These are phyloP conservation scores for Phyllotreta cruciferae DNA, from an alignment of 2,888 invertebrate species.

Conservation along the genomic window DNA sequence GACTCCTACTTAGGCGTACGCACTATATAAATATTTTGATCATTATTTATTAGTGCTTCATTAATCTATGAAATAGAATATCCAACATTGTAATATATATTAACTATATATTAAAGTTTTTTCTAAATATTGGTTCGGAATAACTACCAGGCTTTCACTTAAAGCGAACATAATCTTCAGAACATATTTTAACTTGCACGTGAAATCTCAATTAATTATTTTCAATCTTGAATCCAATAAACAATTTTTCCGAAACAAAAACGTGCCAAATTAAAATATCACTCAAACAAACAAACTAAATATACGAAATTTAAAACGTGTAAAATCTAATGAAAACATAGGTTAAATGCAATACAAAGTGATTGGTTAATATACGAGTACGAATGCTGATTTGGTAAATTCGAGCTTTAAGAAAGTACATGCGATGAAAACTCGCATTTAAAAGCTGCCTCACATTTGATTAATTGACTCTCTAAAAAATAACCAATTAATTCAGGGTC, in stretches of 20 bases:
- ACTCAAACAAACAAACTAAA: slow-evolving; percentile 1
- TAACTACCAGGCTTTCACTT: slow-evolving; percentile 29
- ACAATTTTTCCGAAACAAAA: slow-evolving; percentile 1
- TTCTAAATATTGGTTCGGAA: slow-evolving; percentile 39
- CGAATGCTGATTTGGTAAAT: slow-evolving; percentile 36
- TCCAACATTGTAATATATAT: slow-evolving; percentile 50
- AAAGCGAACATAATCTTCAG: slow-evolving; percentile 5
- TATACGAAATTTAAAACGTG: slow-evolving; percentile 5
- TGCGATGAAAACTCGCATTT: slow-evolving; percentile 7
- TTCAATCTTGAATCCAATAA: not conserved
- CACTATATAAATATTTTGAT: slow-evolving; percentile 42
- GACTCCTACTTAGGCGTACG: slow-evolving; percentile 34
- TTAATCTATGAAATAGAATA: slow-evolving; percentile 29
- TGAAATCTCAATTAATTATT: no score
- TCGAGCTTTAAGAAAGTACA: slow-evolving; percentile 6
- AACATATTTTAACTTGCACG: slow-evolving; percentile 13
- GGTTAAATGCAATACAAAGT: slow-evolving; percentile 25
- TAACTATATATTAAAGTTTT: slow-evolving; percentile 51
- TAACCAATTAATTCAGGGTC: no score
- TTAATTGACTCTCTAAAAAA: no score
- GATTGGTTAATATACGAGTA: slow-evolving; percentile 35
- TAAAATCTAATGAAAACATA: slow-evolving; percentile 16
- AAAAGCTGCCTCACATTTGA: no score
- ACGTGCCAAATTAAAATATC: slow-evolving; percentile 15
- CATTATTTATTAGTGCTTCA: slow-evolving; percentile 46